Percentiles rank a stretch among this genome's conserved stretches.
Evolutionary conservation across 2,113 vertebrate genomes (phyloP).

Genomic region (Todiramphus chloris): DNA sequence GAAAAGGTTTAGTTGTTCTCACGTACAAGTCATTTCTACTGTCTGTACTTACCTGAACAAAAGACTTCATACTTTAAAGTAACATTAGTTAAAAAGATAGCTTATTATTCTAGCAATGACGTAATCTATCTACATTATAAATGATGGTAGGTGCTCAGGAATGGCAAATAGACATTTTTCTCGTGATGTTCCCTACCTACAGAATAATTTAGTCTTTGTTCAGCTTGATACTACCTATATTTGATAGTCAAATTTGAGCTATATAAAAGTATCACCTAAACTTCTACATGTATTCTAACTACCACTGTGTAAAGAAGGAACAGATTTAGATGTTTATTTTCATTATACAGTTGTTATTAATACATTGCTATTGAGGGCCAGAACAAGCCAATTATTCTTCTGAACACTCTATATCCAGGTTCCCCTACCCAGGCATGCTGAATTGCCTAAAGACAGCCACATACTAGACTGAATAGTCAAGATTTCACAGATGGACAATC

Average conservation of each 20-base stretch:
- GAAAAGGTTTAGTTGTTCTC: neutral
- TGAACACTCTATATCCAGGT: neutral
- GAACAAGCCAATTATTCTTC: neutral
- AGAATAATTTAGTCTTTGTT: neutral
- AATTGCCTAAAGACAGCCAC: neutral
- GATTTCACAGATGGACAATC: neutral
- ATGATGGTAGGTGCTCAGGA: neutral
- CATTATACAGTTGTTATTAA: neutral
- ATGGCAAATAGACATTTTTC: neutral
- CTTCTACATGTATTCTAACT: neutral
- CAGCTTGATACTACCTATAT: neutral
- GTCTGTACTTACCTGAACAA: neutral
- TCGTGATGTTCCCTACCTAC: neutral
- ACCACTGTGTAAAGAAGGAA: neutral
- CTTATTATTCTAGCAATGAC: neutral
- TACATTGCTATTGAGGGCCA: neutral
- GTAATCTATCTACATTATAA: neutral
- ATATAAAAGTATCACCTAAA: neutral
- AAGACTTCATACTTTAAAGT: neutral
- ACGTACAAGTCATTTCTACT: neutral
- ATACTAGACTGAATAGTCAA: neutral
- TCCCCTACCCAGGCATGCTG: neutral
- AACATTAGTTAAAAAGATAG: neutral
- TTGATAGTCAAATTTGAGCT: neutral
- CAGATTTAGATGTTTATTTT: neutral